Evolutionary conservation across 1,140 invertebrate genomes (phyloP).

Genomic region (Glossosoma conforme): DNA sequence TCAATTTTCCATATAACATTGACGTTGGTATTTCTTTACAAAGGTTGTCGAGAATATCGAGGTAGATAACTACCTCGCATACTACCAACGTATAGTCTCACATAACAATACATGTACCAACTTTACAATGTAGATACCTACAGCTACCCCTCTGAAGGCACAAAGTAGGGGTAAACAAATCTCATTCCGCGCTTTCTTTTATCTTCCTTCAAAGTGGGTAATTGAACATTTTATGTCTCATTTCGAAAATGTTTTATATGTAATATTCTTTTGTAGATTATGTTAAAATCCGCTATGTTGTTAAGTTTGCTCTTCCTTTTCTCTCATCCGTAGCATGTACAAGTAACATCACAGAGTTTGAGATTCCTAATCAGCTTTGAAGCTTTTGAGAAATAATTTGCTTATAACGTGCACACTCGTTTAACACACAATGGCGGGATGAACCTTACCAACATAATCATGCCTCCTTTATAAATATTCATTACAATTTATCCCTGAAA

Average conservation of each 20-base stretch:
- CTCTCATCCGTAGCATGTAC: not conserved
- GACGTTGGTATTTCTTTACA: slow-evolving; percentile 8
- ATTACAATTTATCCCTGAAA: too few relatives aligned
- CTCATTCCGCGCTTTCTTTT: slow-evolving; percentile 13
- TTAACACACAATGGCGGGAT: slow-evolving; percentile 6
- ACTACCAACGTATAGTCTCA: too few relatives aligned
- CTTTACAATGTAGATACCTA: too few relatives aligned
- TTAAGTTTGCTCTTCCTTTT: slow-evolving; percentile 10
- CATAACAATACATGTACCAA: too few relatives aligned
- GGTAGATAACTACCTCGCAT: too few relatives aligned
- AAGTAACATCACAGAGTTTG: not conserved
- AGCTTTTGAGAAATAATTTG: slow-evolving; percentile 27
- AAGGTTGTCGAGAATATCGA: too few relatives aligned
- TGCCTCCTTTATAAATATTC: slow-evolving; percentile 18
- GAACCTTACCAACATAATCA: slow-evolving; percentile 14
- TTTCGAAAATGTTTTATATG: slow-evolving; percentile 13
- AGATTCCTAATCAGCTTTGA: slow-evolving; percentile 26
- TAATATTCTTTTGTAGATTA: slow-evolving; percentile 26
- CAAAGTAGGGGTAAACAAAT: slow-evolving; percentile 17
- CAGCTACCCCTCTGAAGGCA: too few relatives aligned
- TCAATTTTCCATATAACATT: slow-evolving; percentile 20
- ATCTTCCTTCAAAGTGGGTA: slow-evolving; percentile 15
- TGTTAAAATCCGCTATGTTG: slow-evolving; percentile 14
- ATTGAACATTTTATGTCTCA: slow-evolving; percentile 23
- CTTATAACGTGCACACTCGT: slow-evolving; percentile 19